Base-by-base conservation (phyloP, 1,140 invertebrate genomes). In the Drosophila baimaii region DNA sequence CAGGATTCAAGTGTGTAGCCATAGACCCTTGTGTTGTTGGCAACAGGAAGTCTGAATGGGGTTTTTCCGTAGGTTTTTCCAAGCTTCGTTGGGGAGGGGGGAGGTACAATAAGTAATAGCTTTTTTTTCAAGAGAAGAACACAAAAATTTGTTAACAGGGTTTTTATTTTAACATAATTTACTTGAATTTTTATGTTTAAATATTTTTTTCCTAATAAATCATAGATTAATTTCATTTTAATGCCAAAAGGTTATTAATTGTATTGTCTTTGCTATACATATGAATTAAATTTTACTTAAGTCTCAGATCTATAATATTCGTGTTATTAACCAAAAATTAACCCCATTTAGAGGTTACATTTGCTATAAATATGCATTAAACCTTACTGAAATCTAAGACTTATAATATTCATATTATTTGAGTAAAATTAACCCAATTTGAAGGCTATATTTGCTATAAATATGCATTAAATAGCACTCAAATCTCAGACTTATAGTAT, bases 1-100 rank as follows among this genome's bases (percentile, higher is more conserved):
- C 63, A 52, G 65, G 65, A 66, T 52, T 52, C 35, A 35, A 66
- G 65, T 39, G 64, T 49, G 46, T 17, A n/a, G 46, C 23, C 23
- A 8, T 29, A 64, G 44, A 23, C 59, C 63, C 46, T 65, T 64
- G 59, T 51, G 43, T 25, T 41, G 61, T 25, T 41, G 61, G 35
- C 44, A 33, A 65, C 65, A 65, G 65, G 62, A 68, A 65, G 29
- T 65, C 61, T 35, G n/a, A 51, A 21, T 41, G 47, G 17, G 35
- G 25, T 41, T 66, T 47, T 66, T 47, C 41, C 12, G 44, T 59
- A 33, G 43, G 43, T 59, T 47, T 58, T 27, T 27, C 12, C 12
- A 47, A 29, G 27, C 57, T 15, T 15, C 19, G 6, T 31, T 51
- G 19, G 49, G 15, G 19, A n/a, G 15, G 33, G 51, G 29, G 46